These are phyloP conservation scores for Columbina picui DNA, from an alignment of 2,113 vertebrate species.

Conservation along the genomic window DNA sequence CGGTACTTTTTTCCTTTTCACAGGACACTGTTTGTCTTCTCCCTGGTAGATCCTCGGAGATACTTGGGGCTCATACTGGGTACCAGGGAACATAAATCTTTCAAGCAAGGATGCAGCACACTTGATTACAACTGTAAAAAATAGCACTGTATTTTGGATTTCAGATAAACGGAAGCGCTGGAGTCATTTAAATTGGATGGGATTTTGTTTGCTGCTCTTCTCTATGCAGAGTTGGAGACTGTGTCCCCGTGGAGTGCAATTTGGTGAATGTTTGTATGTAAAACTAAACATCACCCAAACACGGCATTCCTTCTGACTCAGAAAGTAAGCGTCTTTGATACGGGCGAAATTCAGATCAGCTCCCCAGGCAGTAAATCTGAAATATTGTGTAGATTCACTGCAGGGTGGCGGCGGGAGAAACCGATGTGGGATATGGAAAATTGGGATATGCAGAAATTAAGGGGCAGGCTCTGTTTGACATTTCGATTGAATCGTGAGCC, in stretches of 20 bases:
- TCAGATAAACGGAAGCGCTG: neutral
- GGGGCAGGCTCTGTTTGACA: slow-evolving; percentile 23
- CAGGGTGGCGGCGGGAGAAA: neutral
- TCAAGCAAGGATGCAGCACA: neutral
- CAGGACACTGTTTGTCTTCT: slow-evolving; percentile 1
- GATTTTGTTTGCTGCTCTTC: neutral
- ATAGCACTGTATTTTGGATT: neutral
- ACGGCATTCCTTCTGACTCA: neutral
- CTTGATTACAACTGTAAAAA: neutral
- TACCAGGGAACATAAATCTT: neutral
- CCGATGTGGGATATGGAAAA: neutral
- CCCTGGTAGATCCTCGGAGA: neutral
- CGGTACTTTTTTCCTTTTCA: neutral
- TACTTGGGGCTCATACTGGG: neutral
- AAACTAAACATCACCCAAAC: neutral
- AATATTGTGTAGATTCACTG: neutral
- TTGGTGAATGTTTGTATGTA: neutral
- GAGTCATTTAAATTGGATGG: neutral
- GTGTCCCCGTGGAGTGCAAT: neutral
- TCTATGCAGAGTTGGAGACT: neutral
- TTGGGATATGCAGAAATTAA: neutral
- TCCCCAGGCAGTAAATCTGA: neutral
- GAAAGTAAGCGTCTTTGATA: neutral
- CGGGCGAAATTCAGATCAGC: neutral
- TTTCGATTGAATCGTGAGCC: slow-evolving; percentile 29